phyloP scores from a whole-genome alignment of 2,888 invertebrate species.

The Tiphia femorata region DNA sequence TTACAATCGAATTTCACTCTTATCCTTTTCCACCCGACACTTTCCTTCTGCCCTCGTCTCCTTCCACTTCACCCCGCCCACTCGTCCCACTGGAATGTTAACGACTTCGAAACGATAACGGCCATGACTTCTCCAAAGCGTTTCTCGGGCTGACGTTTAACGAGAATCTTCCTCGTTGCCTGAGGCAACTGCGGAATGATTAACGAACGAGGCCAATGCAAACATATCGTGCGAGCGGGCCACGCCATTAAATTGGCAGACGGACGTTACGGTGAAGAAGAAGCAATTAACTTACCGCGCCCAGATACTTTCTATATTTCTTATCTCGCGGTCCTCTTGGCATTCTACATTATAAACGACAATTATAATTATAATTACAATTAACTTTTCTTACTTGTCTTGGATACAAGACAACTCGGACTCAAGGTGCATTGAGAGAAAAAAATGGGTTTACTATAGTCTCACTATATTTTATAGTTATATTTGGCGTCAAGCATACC shows the following conservation, averaged over 20 bases:
- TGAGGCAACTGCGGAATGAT: constrained; percentile 23
- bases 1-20: neutral
- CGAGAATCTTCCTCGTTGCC: constrained; percentile 19
- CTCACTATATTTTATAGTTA: too few relatives aligned
- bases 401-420: too few relatives aligned
- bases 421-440: too few relatives aligned
- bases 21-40: constrained; percentile 1
- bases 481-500: too few relatives aligned
- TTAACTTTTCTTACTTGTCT: too few relatives aligned
- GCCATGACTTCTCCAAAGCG: constrained; percentile 19
- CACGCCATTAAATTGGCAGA: neutral
- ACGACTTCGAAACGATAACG: constrained; percentile 29
- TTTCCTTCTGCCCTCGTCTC: constrained; percentile 3
- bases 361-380: too few relatives aligned
- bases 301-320: too few relatives aligned
- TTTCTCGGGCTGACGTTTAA: constrained; percentile 22
- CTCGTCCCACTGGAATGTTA: constrained; percentile 20
- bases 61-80: constrained; percentile 9
- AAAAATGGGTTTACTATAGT: too few relatives aligned
- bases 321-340: too few relatives aligned
- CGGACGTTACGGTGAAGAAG: too few relatives aligned
- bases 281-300: too few relatives aligned
- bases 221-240: neutral
- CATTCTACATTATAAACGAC: too few relatives aligned
- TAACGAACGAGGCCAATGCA: constrained; percentile 21